Evolutionary conservation across 2,113 vertebrate genomes (phyloP), one percentile per base, ranked within the genome.

Genomic region (Semicossyphus pulcher): DNA sequence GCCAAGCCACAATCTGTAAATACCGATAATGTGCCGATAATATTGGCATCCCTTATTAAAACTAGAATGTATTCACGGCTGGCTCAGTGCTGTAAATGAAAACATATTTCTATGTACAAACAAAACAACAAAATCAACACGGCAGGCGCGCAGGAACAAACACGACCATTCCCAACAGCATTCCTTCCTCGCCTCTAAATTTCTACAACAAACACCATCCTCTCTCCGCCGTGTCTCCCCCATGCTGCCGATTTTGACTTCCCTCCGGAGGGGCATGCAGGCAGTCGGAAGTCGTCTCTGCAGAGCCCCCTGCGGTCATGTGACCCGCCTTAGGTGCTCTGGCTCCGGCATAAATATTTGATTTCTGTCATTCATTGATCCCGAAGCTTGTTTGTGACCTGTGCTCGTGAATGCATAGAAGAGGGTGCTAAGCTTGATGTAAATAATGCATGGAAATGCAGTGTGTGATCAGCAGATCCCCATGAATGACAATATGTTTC

Each of bases 371-470:
- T 81, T 91, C 78, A 91, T 85, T 84, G 86, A 90, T 91, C 78
- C 70, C 54, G n/a, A n/a, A 41, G 73, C 84, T 83, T 89, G 85
- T 86, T 89, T 89, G 88, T 84, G 66, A 82, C 84, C 86, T 25
- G 69, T 12, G 59, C 63, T 51, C 39, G 63, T 70, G 79, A 84
- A 86, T 65, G 86, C 80, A 71, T 37, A 53, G 76, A 39, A 15
- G 72, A 75, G 58, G 29, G 79, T n/a, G 67, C 70, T 79, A 85
- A 86, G 83, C 84, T 78, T 10, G 58, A 85, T 57, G 89, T 91
- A 92, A 90, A 92, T 88, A 92, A 93, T 92, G 87, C 76, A 93
- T 89, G 87, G 83, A 73, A 88, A 91, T 85, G 82, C 48, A 31
- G 57, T 82, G 83, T 87, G 86, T 85, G 84, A 88, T 86, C 85